Conservation (phyloP, 2,113 vertebrate genomes). For the Ctenodactylus gundi region DNA sequence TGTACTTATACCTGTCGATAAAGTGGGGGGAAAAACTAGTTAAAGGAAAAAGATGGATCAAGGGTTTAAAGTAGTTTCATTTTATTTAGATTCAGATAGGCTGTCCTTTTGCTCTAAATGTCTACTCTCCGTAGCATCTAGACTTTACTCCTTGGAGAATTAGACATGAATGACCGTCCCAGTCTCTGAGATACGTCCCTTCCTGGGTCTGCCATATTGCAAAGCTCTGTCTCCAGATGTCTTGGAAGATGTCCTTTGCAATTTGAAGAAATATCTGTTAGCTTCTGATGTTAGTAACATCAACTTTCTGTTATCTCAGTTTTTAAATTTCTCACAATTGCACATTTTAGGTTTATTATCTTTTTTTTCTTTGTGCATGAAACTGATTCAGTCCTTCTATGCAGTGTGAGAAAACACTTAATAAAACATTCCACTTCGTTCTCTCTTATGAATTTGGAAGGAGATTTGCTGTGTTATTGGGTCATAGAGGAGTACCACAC, state of each 20-base stretch:
- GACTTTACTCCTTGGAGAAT: background rate
- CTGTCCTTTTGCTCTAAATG: background rate
- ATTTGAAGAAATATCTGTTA: background rate
- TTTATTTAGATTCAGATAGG: background rate
- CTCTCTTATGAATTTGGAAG: background rate
- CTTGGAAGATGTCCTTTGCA: background rate
- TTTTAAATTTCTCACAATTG: background rate
- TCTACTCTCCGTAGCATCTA: background rate
- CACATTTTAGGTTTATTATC: background rate
- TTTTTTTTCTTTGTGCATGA: background rate
- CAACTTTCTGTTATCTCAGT: background rate
- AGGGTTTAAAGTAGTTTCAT: background rate
- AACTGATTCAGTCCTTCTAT: background rate
- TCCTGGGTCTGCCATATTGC: background rate
- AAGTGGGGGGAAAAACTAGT: background rate
- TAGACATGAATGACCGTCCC: rapidly evolving
- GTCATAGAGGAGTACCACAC: background rate
- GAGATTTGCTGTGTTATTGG: background rate
- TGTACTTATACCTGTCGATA: no score
- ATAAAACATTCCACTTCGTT: background rate
- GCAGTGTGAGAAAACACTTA: background rate
- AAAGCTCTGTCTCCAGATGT: background rate
- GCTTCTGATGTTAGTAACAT: background rate
- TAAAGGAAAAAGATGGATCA: background rate
- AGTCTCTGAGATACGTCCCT: background rate